phyloP scores from a whole-genome alignment of 2,888 invertebrate species.

The Eupsilia transversa region DNA sequence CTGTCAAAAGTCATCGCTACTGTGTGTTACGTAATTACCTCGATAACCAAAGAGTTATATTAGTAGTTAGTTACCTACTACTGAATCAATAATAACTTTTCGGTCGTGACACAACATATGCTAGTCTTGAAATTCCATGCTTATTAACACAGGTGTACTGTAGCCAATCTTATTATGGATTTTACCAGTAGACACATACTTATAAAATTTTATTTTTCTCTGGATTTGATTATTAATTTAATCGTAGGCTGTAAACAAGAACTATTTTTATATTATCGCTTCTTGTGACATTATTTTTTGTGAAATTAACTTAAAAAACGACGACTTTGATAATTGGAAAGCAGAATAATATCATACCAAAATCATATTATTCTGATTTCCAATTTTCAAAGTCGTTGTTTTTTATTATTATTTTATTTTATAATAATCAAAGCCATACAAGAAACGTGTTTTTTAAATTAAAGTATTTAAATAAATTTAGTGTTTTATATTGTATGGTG shows the following conservation, averaged over 20 bases:
- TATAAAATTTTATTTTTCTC: not conserved
- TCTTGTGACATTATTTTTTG: not conserved
- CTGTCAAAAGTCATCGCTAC: too few relatives aligned
- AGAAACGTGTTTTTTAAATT: too few relatives aligned
- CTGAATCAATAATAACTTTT: slow-evolving; percentile 23
- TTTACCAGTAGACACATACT: slow-evolving; percentile 9
- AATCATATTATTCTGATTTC: too few relatives aligned
- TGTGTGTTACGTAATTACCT: too few relatives aligned
- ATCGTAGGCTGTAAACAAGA: not conserved
- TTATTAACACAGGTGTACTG: slow-evolving; percentile 58
- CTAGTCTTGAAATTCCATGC: slow-evolving; percentile 47
- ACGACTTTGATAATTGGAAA: not conserved
- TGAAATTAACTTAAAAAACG: not conserved
- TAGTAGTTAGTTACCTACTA: not conserved
- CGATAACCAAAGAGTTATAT: not conserved
- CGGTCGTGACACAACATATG: slow-evolving; percentile 4
- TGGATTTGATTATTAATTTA: not conserved
- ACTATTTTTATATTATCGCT: not conserved
- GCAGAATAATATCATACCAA: not conserved
- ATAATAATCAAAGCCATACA: too few relatives aligned
- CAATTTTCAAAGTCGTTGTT: too few relatives aligned
- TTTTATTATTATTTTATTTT: too few relatives aligned
- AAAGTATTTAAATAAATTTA: too few relatives aligned
- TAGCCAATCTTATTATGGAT: slow-evolving; percentile 49
- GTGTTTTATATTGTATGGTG: not conserved